Evolutionary conservation across 92 coral and sea anemone genomes (phyloP), one percentile per base, ranked within the genome.

Genomic region (Epizoanthus stellaris): DNA sequence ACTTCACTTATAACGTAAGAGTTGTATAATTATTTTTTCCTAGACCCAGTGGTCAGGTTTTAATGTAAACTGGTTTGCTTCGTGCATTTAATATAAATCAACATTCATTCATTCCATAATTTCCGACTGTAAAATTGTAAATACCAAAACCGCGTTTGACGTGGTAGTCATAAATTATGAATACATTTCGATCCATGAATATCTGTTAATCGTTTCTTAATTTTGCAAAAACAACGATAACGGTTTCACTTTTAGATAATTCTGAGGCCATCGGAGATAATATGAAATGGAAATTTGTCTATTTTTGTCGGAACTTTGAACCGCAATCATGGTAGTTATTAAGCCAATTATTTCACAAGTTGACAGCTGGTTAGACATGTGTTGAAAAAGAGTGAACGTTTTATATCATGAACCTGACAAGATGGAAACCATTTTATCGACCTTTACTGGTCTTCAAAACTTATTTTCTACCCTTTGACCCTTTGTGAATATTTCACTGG

Each of bases 191-290:
- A 68, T 34, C 66, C 14, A 67, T 60, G 40, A 60, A 76, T 76
- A 58, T 19, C 60, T 76, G 65, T 36, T 76, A 76, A 76, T 76
- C 36, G 82, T 20, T 76, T 76, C 61, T 58, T 58, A 76, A 76
- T 38, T 58, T 60, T 76, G 17, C 57, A 60, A 58, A 76, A 76
- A 4, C 66, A 14, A 5, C 16, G 67, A 76, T 60, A 76, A 59
- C 47, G 62, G 49, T 76, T 76, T 76, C 21, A 39, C 12, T 76
- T 76, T 76, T 59, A 52, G 66, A 58, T 75, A 39, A 60, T 38
- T 76, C 34, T 15, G 42, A 59, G 65, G 82, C 45, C 21, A 38
- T 38, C 36, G 40, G 56, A 76, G 68, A 17, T 76, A 75, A 58
- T 68, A 40, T 68, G 52, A 68, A 68, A 43, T 38, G 63, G 45